Evolutionary conservation across 2,888 invertebrate genomes (phyloP).

Genomic region (Limnephilus rhombicus): DNA sequence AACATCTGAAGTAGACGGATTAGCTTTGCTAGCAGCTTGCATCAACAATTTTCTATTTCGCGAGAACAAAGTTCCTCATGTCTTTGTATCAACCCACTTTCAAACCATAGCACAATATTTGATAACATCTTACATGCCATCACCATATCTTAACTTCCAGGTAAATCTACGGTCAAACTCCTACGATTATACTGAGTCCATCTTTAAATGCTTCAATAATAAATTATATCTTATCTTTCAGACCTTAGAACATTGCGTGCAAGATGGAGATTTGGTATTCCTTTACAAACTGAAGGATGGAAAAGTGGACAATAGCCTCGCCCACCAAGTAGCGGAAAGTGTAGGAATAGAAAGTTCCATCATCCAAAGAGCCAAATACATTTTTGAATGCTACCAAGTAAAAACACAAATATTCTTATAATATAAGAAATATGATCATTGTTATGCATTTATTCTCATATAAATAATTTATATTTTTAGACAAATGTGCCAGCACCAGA

Average conservation of each 20-base stretch:
- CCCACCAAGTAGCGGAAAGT: constrained; percentile 80
- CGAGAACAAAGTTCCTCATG: constrained; percentile 82
- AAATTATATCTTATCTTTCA: constrained; percentile 68
- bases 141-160: constrained; percentile 76
- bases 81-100: constrained; percentile 88
- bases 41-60: constrained; percentile 82
- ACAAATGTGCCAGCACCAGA: constrained; percentile 71
- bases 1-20: constrained; percentile 86
- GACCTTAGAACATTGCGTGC: constrained; percentile 81
- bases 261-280: constrained; percentile 80
- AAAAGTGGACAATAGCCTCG: constrained; percentile 80
- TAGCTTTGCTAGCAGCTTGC: constrained; percentile 83
- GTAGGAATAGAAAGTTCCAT: constrained; percentile 78
- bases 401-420: neutral
- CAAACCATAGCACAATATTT: constrained; percentile 81
- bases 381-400: constrained; percentile 72
- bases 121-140: constrained; percentile 68
- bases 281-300: constrained; percentile 83
- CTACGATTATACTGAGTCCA: neutral
- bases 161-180: constrained; percentile 70
- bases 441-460: neutral
- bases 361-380: constrained; percentile 76
- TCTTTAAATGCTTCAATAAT: neutral
- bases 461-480: constrained; percentile 67
- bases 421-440: constrained; percentile 14